These are phyloP conservation scores for Conomelus anceps DNA, from an alignment of 2,888 invertebrate genomes.

Conservation along the genomic window DNA sequence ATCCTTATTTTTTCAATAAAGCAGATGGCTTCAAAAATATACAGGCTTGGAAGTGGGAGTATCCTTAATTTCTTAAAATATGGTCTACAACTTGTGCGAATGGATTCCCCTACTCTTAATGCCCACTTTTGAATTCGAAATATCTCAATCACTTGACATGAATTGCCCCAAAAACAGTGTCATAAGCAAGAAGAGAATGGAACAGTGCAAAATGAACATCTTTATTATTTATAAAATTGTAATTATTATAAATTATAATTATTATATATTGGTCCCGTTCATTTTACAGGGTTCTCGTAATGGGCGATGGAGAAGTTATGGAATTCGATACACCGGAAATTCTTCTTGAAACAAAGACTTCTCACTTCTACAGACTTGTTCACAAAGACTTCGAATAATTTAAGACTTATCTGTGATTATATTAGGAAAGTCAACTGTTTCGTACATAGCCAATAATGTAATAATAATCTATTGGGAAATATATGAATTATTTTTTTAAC, in stretches of 20 bases:
- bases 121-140: too few relatives aligned
- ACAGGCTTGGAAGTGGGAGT: too few relatives aligned
- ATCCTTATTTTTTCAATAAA: too few relatives aligned
- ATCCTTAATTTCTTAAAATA: too few relatives aligned
- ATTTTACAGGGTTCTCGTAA: conserved; percentile 56
- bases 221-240: neutral
- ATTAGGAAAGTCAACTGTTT: neutral
- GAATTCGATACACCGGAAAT: conserved; percentile 62
- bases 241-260: neutral
- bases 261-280: too few relatives aligned
- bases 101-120: too few relatives aligned
- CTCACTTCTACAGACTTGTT: conserved; percentile 59
- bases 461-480: neutral
- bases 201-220: too few relatives aligned
- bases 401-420: neutral
- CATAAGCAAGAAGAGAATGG: too few relatives aligned
- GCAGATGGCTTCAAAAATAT: too few relatives aligned
- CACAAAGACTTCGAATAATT: conserved; percentile 40
- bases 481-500: neutral
- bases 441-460: neutral
- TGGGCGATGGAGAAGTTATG: conserved; percentile 61
- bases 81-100: too few relatives aligned
- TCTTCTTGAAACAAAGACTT: conserved; percentile 54
- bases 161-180: too few relatives aligned
- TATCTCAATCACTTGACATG: too few relatives aligned